These are phyloP conservation scores for Choristoneura rosaceana DNA, from an alignment of 2,888 invertebrate species.

Conservation along the genomic window DNA sequence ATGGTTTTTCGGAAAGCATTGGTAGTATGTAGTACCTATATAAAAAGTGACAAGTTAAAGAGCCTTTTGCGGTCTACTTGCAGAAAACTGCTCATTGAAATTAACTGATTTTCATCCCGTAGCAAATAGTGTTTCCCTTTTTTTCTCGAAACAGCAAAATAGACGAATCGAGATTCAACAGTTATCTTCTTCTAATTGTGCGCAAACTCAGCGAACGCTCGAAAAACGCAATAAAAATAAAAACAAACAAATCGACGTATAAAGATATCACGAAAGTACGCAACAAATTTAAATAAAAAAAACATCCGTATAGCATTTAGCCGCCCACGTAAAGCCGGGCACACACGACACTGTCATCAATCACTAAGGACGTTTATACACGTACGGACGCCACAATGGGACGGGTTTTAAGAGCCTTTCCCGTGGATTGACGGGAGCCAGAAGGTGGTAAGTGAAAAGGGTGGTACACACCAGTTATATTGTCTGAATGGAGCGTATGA, in stretches of 20 bases:
- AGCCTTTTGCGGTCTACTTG: too few relatives aligned
- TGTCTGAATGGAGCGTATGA: slow-evolving; percentile 25
- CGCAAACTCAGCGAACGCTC: neutral
- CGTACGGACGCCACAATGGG: slow-evolving; percentile 58
- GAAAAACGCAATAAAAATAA: neutral
- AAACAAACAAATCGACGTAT: slow-evolving; percentile 4
- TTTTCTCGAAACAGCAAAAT: too few relatives aligned
- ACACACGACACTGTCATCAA: slow-evolving; percentile 70
- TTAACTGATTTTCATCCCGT: too few relatives aligned
- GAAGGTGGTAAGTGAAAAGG: slow-evolving; percentile 54
- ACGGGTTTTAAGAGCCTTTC: slow-evolving; percentile 54
- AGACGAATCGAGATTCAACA: too few relatives aligned
- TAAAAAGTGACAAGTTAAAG: too few relatives aligned
- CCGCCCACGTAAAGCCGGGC: slow-evolving; percentile 45
- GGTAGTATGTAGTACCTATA: too few relatives aligned
- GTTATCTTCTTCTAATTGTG: too few relatives aligned
- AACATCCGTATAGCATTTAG: slow-evolving; percentile 11
- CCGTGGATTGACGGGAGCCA: slow-evolving; percentile 53
- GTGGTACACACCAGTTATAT: slow-evolving; percentile 29
- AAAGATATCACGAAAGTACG: slow-evolving; percentile 7
- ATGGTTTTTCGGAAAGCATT: too few relatives aligned
- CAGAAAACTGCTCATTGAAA: too few relatives aligned
- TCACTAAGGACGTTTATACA: slow-evolving; percentile 69
- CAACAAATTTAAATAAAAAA: slow-evolving; percentile 13
- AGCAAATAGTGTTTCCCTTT: too few relatives aligned